Conservation (phyloP, 1,140 invertebrate species). For the Drosophila oshimai region DNA sequence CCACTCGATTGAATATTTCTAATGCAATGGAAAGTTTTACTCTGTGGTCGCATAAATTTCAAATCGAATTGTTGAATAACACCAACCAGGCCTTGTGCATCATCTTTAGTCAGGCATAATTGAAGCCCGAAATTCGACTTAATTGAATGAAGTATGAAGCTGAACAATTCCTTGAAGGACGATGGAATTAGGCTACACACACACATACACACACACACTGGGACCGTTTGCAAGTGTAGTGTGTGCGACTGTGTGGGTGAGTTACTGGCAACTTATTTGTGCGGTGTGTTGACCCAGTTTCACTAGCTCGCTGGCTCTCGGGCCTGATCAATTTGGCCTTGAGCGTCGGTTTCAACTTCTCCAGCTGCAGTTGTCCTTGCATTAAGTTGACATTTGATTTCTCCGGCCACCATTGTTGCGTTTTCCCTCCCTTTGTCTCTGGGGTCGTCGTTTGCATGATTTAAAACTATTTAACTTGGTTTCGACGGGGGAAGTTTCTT, state of each 20-base stretch:
- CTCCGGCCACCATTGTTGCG: slow-evolving; percentile 25
- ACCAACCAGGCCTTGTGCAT: not conserved
- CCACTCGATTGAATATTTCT: not conserved
- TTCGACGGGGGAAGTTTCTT: not conserved
- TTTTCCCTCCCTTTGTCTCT: not conserved
- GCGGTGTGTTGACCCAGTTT: slow-evolving; percentile 49
- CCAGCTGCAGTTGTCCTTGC: slow-evolving; percentile 54
- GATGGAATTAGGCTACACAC: not conserved
- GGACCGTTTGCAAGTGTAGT: not conserved
- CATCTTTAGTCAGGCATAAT: slow-evolving; percentile 2
- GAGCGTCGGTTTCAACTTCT: slow-evolving; percentile 43
- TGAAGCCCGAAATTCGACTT: slow-evolving; percentile 4
- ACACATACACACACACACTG: slow-evolving; percentile 3
- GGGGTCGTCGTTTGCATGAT: slow-evolving; percentile 43
- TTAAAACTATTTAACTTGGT: slow-evolving; percentile 56
- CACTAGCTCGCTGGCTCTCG: slow-evolving; percentile 29
- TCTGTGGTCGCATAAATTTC: not conserved
- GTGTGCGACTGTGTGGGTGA: slow-evolving; percentile 7
- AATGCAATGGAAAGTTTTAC: not conserved
- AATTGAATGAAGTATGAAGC: slow-evolving; percentile 25
- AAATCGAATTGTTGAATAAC: not conserved
- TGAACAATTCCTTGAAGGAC: slow-evolving; percentile 6
- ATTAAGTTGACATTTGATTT: slow-evolving; percentile 57
- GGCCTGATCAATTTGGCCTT: slow-evolving; percentile 58
- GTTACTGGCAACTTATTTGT: slow-evolving; percentile 60